Evolutionary conservation across 2,113 vertebrate species (phyloP).

Genomic region (Numenius arquata): DNA sequence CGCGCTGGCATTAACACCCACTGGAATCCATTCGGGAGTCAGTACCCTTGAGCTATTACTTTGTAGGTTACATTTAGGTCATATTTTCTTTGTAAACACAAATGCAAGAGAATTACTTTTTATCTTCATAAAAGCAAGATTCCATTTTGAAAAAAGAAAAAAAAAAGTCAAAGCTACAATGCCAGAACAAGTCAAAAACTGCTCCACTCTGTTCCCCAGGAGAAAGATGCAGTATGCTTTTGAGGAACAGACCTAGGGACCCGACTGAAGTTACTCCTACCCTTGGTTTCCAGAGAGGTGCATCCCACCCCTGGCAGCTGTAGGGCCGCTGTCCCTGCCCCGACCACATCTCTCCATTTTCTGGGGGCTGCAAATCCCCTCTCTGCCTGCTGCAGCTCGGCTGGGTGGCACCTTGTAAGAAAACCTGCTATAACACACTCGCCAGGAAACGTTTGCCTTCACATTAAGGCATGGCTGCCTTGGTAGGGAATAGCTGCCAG

Average conservation of each 20-base stretch:
- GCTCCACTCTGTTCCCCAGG: background rate
- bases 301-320: background rate
- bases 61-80: background rate
- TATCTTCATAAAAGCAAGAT: background rate
- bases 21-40: background rate
- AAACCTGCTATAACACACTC: background rate
- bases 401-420: background rate
- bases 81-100: background rate
- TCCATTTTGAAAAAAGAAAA: background rate
- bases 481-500: background rate
- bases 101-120: background rate
- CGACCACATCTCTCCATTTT: rapidly evolving
- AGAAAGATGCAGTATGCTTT: background rate
- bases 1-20: rapidly evolving
- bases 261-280: background rate
- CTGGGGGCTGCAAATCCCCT: background rate
- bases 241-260: background rate
- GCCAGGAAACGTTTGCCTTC: background rate
- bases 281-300: background rate
- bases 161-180: background rate
- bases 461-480: background rate
- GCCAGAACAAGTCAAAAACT: background rate
- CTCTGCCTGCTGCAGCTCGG: rapidly evolving
- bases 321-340: background rate
- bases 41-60: background rate